These are phyloP conservation scores for Pharmacophagus antenor DNA, from an alignment of 2,888 invertebrate genomes.

Conservation along the genomic window DNA sequence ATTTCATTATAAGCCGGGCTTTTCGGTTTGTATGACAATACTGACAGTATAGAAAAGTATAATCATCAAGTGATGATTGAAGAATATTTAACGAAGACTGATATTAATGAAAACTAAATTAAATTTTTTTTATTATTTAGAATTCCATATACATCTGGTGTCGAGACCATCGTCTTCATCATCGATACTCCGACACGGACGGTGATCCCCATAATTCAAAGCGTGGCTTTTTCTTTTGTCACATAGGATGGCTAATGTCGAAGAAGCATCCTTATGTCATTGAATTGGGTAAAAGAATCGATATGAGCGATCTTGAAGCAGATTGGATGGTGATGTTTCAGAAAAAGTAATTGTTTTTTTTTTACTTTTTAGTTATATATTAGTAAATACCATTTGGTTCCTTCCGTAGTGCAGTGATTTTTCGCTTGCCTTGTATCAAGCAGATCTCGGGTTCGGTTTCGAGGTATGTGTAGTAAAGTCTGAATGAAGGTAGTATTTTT, in stretches of 20 bases:
- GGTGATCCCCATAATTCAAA: conserved; percentile 90
- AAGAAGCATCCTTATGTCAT: conserved; percentile 89
- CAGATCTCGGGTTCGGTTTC: too few species aligned
- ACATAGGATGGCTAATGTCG: conserved; percentile 91
- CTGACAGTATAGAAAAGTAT: too few species aligned
- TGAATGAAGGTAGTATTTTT: too few species aligned
- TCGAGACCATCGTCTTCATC: conserved; percentile 90
- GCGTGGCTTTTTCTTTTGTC: conserved; percentile 93
- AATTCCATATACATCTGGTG: conserved; percentile 88
- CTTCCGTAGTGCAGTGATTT: too few species aligned
- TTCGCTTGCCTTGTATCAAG: too few species aligned
- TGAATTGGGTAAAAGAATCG: conserved; percentile 83
- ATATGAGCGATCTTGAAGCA: conserved; percentile 87
- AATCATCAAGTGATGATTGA: too few species aligned
- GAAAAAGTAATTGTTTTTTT: conserved; percentile 80
- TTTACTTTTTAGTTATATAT: too few species aligned
- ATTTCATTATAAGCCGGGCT: too few species aligned
- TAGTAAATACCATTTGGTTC: not conserved
- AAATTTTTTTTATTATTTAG: conserved; percentile 65
- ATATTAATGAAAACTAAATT: not conserved
- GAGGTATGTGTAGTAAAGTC: too few species aligned
- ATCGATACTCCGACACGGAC: conserved; percentile 85
- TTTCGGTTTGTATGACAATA: too few species aligned
- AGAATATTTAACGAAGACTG: too few species aligned
- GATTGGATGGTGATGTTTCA: conserved; percentile 89